Base-by-base conservation (phyloP, 2,113 vertebrate genomes). In the Misgurnus anguillicaudatus region DNA sequence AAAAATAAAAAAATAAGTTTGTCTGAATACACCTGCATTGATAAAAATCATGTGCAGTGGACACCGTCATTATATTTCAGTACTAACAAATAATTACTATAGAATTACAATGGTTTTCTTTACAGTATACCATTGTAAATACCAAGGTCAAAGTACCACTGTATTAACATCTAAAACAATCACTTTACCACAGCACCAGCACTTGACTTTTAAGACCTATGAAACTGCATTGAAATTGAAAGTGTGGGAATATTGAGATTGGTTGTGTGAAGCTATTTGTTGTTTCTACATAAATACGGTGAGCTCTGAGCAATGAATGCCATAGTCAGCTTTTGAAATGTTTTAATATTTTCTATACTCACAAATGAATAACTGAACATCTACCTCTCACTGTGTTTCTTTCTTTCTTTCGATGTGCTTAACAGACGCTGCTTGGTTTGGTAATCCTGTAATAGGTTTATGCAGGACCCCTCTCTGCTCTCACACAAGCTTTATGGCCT, bases 371-470 rank as follows among this genome's bases (percentile, higher is more conserved):
- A 65, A 48, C 19, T 74, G n/a, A 42, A 48, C 42, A 47, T 53
- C 63, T 58, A n/a, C 48, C 80, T 58, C 16, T 66, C 31, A 38
- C 45, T 55, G 39, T 51, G 11, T 51, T 2, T 36, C 58, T 58
- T 24, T 67, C 61, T 69, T 71, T 79, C 41, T 38, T 48, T 70
- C 31, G 39, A 39, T 38, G 19, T 62, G 60, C 62, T 75, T 16
- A n/a, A 68, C 24, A 16, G 62, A 47, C 78, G 53, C 41, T 42
- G 84, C 80, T 55, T 86, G 87, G 82, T 64, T 76, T 65, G 74
- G 79, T 86, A 87, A 89, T 77, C 85, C 80, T 77, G 80, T 85
- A 87, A 89, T 85, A 86, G 83, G 87, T 84, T 89, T 88, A 83
- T 82, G 76, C 31, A 38, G 51, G 63, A 71, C 78, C 45, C 48